phyloP scores from a whole-genome alignment of 2,888 invertebrate species.

The Taenaris catops region DNA sequence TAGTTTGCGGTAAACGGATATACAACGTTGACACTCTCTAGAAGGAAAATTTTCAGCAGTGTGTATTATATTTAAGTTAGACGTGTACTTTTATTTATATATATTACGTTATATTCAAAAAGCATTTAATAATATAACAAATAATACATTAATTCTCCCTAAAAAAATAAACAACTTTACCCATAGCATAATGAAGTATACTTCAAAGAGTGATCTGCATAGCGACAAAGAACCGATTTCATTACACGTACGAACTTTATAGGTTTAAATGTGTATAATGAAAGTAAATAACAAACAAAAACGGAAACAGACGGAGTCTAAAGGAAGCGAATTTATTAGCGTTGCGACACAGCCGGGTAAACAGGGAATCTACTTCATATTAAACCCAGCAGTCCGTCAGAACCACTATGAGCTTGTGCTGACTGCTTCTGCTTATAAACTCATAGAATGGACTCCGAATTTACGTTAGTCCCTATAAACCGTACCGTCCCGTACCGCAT shows the following conservation, averaged over 20 bases:
- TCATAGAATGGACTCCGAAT: too few species aligned
- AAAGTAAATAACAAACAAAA: conserved; percentile 51
- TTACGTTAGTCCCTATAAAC: too few species aligned
- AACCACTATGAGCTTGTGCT: conserved; percentile 50
- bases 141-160: conserved; percentile 1
- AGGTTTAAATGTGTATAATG: conserved; percentile 36
- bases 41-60: too few species aligned
- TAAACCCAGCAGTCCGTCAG: conserved; percentile 56
- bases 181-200: conserved; percentile 6
- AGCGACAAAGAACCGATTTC: conserved; percentile 23
- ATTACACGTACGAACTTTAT: conserved; percentile 23
- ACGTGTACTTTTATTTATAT: too few species aligned
- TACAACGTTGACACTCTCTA: too few species aligned
- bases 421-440: too few species aligned
- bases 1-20: too few species aligned
- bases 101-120: too few species aligned
- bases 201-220: conserved; percentile 22
- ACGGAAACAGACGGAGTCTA: conserved; percentile 40
- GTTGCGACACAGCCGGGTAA: conserved; percentile 57
- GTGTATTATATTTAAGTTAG: too few species aligned
- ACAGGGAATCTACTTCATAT: conserved; percentile 65
- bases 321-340: conserved; percentile 62
- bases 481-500: too few species aligned
- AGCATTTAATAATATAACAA: too few species aligned
- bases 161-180: background rate